Percentiles rank a stretch among this genome's conserved stretches.
phyloP scores from a whole-genome alignment of 35 echinoderm and acorn worm species.

The Lytechinus pictus region DNA sequence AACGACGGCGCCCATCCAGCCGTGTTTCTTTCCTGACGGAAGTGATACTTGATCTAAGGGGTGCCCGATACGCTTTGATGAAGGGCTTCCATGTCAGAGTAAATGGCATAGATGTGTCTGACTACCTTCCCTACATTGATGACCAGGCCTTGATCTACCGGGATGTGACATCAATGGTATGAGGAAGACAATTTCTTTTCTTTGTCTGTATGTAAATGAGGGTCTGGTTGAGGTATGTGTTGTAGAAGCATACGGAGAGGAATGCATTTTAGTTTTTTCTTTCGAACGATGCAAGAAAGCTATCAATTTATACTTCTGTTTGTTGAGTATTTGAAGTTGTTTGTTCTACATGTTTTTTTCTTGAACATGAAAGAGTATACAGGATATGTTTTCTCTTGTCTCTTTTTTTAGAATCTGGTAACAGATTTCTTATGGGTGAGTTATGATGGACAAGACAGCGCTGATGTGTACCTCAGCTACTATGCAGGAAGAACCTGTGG shows the following conservation, averaged over 20 bases:
- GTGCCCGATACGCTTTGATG: conserved; percentile 52
- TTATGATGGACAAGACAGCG: background rate
- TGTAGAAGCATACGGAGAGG: no score
- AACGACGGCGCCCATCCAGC: conserved; percentile 42
- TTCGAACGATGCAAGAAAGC: background rate
- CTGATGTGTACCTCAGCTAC: conserved; percentile 18
- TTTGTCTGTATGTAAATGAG: no score
- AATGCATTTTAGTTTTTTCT: background rate
- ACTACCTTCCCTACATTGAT: conserved; percentile 32
- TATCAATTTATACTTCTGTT: no score
- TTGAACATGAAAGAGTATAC: no score
- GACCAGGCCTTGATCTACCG: background rate
- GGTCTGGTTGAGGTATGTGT: no score
- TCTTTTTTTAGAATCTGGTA: conserved; percentile 54
- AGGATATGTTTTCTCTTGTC: background rate
- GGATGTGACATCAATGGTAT: conserved; percentile 21
- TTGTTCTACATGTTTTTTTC: no score
- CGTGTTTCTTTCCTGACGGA: conserved; percentile 64
- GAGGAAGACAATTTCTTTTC: background rate
- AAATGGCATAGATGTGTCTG: conserved; percentile 52
- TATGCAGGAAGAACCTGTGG: conserved; percentile 72
- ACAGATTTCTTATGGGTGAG: conserved; percentile 70
- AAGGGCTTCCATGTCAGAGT: conserved; percentile 56
- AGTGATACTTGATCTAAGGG: conserved; percentile 47
- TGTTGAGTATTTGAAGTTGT: no score